These are phyloP conservation scores for Aricia artaxerxes DNA, from an alignment of 2,888 invertebrate species.

Conservation along the genomic window DNA sequence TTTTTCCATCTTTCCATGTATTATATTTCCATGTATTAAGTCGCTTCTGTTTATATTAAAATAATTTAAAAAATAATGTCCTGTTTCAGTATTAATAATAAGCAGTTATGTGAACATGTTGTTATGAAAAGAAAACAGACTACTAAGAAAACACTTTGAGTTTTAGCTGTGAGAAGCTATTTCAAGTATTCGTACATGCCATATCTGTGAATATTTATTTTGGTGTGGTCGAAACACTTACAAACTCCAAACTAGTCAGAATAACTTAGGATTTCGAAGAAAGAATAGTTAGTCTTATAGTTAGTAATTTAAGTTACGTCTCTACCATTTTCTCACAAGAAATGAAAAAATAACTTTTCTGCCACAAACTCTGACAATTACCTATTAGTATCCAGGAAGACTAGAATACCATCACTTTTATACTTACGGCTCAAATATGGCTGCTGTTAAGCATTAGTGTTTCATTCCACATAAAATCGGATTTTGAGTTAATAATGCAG, in stretches of 20 bases:
- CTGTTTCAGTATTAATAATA: too few relatives aligned
- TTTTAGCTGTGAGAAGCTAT: neutral
- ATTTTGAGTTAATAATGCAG: too few relatives aligned
- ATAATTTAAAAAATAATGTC: too few relatives aligned
- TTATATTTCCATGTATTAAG: too few relatives aligned
- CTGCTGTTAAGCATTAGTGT: too few relatives aligned
- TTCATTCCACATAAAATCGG: too few relatives aligned
- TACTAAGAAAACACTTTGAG: neutral
- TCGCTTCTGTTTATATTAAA: too few relatives aligned
- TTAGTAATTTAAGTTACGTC: constrained; percentile 28
- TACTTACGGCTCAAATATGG: too few relatives aligned
- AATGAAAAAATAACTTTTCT: constrained; percentile 8
- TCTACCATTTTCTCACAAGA: neutral
- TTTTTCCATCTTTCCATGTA: too few relatives aligned
- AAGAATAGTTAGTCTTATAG: constrained; percentile 26
- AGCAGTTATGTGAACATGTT: too few relatives aligned
- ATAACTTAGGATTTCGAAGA: constrained; percentile 27
- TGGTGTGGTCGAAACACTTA: neutral
- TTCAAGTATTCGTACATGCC: neutral
- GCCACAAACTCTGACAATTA: neutral
- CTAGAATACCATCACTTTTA: too few relatives aligned
- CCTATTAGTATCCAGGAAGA: neutral
- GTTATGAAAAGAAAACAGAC: neutral
- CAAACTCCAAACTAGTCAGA: constrained; percentile 27
- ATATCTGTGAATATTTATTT: neutral